Percentiles rank a stretch among this genome's conserved stretches.
These are phyloP conservation scores for Calypte anna DNA, from an alignment of 2,113 vertebrate genomes.

Conservation along the genomic window DNA sequence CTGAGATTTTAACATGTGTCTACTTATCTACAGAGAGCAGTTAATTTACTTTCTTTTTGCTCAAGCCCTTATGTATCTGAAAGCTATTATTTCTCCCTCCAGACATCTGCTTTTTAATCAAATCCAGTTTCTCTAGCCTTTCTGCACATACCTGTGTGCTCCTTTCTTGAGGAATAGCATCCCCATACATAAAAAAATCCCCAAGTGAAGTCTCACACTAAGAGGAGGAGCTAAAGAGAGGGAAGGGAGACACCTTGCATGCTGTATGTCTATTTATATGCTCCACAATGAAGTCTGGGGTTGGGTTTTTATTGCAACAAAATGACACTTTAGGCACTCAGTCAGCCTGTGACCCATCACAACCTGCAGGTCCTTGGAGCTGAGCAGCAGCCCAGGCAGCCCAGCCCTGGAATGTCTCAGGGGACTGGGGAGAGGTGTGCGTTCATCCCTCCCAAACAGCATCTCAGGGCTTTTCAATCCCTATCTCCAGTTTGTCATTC, in stretches of 20 bases:
- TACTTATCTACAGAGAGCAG: background rate
- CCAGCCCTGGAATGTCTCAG: background rate
- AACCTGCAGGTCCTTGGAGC: background rate
- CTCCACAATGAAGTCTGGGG: background rate
- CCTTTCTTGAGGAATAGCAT: background rate
- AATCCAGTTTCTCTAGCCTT: background rate
- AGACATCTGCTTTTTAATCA: background rate
- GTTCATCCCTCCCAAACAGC: background rate
- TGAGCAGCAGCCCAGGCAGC: background rate
- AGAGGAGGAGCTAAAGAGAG: background rate
- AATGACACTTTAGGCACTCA: background rate
- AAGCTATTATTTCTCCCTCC: background rate
- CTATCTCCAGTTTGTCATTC: background rate
- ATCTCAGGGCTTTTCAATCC: background rate
- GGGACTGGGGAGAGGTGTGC: background rate
- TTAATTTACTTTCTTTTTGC: background rate
- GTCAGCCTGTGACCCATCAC: background rate
- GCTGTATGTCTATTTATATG: background rate
- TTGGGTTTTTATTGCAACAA: background rate
- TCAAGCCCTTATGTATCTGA: background rate
- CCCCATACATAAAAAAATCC: background rate
- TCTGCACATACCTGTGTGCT: background rate
- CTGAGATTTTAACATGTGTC: background rate
- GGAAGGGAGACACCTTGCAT: background rate
- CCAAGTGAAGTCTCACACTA: background rate